Conservation (phyloP, 2,888 invertebrate species). For the Helleia helle region DNA sequence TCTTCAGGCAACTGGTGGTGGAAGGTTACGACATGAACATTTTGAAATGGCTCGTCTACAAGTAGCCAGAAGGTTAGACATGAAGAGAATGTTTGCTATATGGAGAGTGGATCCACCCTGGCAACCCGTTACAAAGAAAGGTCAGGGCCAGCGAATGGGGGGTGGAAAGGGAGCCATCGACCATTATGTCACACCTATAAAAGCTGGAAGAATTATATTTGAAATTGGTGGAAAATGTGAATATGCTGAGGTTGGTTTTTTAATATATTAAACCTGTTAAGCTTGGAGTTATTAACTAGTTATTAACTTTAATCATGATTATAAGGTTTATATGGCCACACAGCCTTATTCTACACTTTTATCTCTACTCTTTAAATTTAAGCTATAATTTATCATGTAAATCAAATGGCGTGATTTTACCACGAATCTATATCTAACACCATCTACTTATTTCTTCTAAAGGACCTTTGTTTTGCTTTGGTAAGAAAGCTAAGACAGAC, state of each 20-base stretch:
- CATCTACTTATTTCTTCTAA: too few relatives aligned
- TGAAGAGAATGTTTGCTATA: slow-evolving; percentile 89
- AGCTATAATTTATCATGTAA: too few relatives aligned
- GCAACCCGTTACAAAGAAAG: slow-evolving; percentile 94
- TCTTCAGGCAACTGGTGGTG: slow-evolving; percentile 86
- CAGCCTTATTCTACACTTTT: too few relatives aligned
- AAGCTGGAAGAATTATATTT: slow-evolving; percentile 90
- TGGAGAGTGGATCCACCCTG: slow-evolving; percentile 97
- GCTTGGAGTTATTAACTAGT: too few relatives aligned
- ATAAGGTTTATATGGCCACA: too few relatives aligned
- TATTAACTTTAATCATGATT: too few relatives aligned
- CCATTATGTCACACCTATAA: slow-evolving; percentile 95
- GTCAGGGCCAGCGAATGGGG: slow-evolving; percentile 94
- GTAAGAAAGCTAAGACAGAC: too few relatives aligned
- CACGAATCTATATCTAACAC: too few relatives aligned
- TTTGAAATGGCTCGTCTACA: slow-evolving; percentile 90
- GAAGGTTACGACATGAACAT: slow-evolving; percentile 85
- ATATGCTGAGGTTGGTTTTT: slow-evolving; percentile 81
- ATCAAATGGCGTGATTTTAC: too few relatives aligned
- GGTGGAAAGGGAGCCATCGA: slow-evolving; percentile 97
- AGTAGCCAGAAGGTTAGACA: slow-evolving; percentile 85
- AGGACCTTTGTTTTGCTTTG: too few relatives aligned
- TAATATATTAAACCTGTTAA: too few relatives aligned
- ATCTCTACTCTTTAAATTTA: too few relatives aligned
- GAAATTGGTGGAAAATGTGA: slow-evolving; percentile 95